phyloP scores from a whole-genome alignment of 2,888 invertebrate genomes.

The Boloria selene region DNA sequence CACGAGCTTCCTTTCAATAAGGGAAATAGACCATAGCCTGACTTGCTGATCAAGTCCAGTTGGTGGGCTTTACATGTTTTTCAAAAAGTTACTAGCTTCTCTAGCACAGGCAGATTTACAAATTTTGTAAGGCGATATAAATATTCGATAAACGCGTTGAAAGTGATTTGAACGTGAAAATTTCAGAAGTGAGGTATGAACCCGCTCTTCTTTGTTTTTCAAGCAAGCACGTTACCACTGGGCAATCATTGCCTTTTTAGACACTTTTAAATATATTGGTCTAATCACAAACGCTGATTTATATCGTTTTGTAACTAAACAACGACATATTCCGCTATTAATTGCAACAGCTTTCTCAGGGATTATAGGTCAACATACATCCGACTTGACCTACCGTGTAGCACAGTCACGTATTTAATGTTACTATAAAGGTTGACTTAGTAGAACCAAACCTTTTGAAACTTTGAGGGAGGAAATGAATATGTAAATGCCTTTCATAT shows the following conservation, averaged over 20 bases:
- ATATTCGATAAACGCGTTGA: too few species aligned
- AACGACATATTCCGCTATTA: conserved; percentile 27
- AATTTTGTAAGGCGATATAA: too few species aligned
- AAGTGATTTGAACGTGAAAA: too few species aligned
- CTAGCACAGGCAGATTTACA: too few species aligned
- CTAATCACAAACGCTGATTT: neutral
- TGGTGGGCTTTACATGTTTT: too few species aligned
- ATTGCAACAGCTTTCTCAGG: conserved; percentile 35
- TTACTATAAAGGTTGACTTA: conserved; percentile 27
- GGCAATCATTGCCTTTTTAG: neutral
- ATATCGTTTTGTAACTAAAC: conserved; percentile 12
- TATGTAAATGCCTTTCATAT: neutral
- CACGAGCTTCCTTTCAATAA: too few species aligned
- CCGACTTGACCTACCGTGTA: conserved; percentile 30
- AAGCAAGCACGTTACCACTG: too few species aligned
- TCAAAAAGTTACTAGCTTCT: too few species aligned
- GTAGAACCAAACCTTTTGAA: neutral
- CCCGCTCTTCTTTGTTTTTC: neutral
- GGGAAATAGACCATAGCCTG: too few species aligned
- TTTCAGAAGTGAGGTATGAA: too few species aligned
- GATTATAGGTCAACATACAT: conserved; percentile 29
- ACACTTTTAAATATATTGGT: conserved; percentile 3
- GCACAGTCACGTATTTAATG: conserved; percentile 26
- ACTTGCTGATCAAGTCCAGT: too few species aligned
- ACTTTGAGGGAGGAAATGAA: neutral